Conservation (phyloP, 2,113 vertebrate genomes). For the Tragulus kanchil region DNA sequence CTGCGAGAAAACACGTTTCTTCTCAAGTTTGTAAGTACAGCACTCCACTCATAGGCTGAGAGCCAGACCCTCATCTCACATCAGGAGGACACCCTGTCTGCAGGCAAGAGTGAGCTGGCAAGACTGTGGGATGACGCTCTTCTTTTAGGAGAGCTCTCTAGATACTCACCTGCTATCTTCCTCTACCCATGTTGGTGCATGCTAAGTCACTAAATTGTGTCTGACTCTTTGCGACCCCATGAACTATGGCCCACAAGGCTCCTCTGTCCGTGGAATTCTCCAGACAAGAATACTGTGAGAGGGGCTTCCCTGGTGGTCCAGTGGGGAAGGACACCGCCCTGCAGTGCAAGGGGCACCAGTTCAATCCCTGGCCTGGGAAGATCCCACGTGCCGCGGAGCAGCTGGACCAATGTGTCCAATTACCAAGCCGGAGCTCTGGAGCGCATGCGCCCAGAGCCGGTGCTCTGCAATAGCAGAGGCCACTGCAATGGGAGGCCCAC, state of each 20-base stretch:
- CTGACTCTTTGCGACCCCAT: not conserved
- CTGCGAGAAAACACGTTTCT: conserved; percentile 98
- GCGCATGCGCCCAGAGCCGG: too few relatives aligned
- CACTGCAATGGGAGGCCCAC: too few relatives aligned
- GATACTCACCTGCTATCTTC: not conserved
- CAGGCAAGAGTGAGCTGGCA: not conserved
- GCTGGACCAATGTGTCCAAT: too few relatives aligned
- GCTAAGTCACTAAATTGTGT: not conserved
- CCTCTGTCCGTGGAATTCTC: not conserved
- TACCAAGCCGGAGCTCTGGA: too few relatives aligned
- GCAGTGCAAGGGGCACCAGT: too few relatives aligned
- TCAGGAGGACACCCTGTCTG: not conserved
- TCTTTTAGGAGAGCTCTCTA: not conserved
- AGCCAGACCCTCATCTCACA: not conserved
- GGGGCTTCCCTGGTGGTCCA: not conserved
- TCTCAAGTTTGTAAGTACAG: conserved; percentile 96
- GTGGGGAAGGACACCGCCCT: too few relatives aligned
- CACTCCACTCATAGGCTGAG: not conserved
- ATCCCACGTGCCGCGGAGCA: too few relatives aligned
- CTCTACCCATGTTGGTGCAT: not conserved
- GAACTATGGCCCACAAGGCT: not conserved
- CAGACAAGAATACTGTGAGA: not conserved
- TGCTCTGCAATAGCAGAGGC: too few relatives aligned
- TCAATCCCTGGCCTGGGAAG: too few relatives aligned
- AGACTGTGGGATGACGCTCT: too few relatives aligned